phyloP scores from a whole-genome alignment of 2,888 invertebrate species.

The Drosophila setosimentum region DNA sequence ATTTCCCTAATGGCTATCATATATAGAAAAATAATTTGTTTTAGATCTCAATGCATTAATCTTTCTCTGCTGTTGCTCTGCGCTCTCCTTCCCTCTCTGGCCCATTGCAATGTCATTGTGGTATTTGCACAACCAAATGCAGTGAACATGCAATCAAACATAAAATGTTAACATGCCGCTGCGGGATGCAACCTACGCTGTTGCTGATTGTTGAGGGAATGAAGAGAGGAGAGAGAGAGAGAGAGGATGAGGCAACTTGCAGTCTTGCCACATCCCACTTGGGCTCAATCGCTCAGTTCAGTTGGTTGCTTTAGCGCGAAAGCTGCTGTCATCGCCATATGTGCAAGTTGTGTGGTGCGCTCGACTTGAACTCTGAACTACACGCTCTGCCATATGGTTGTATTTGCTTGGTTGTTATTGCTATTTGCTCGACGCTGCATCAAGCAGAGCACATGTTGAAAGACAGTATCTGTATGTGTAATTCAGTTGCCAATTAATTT shows the following conservation, averaged over 20 bases:
- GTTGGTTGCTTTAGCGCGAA: slow-evolving; percentile 47
- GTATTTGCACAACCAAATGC: slow-evolving; percentile 53
- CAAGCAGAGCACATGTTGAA: slow-evolving; percentile 11
- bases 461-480: slow-evolving; percentile 10
- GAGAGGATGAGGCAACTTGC: slow-evolving; percentile 9
- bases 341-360: slow-evolving; percentile 42
- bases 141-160: slow-evolving; percentile 57
- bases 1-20: slow-evolving; percentile 3
- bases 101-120: slow-evolving; percentile 28
- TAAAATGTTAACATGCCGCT: slow-evolving; percentile 53
- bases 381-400: slow-evolving; percentile 48
- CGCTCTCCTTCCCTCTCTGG: neutral
- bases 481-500: slow-evolving; percentile 43
- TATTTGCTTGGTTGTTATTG: slow-evolving; percentile 38
- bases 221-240: no score
- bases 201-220: neutral
- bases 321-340: slow-evolving; percentile 50
- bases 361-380: slow-evolving; percentile 58
- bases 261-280: slow-evolving; percentile 37
- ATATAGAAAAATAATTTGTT: slow-evolving; percentile 36
- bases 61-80: slow-evolving; percentile 10
- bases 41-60: slow-evolving; percentile 36
- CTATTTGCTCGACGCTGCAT: slow-evolving; percentile 26
- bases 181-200: slow-evolving; percentile 8
- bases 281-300: slow-evolving; percentile 51